Evolutionary conservation across 2,888 invertebrate genomes (phyloP).

Genomic region (Drosophila dives): DNA sequence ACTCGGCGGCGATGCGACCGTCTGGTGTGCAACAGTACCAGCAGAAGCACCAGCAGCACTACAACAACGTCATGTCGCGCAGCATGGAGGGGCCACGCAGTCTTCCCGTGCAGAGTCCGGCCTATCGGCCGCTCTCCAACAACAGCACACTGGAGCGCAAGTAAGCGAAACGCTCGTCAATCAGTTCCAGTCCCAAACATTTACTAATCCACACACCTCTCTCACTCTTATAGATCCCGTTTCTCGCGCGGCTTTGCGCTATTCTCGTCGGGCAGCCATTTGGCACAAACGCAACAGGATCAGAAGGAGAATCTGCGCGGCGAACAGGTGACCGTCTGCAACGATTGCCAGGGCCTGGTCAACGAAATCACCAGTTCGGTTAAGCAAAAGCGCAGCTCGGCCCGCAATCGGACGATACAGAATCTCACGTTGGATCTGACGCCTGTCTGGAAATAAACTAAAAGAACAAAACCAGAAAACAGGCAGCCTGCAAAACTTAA

Average conservation of each 20-base stretch:
- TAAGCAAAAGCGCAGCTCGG: slow-evolving; percentile 91
- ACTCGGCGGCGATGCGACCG: slow-evolving; percentile 70
- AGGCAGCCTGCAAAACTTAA: slow-evolving; percentile 26
- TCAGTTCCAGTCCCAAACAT: too few species aligned
- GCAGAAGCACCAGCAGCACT: slow-evolving; percentile 76
- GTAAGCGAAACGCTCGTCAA: slow-evolving; percentile 76
- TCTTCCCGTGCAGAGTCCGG: slow-evolving; percentile 85
- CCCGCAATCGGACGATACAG: slow-evolving; percentile 92
- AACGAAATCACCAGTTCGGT: slow-evolving; percentile 95
- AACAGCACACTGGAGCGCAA: slow-evolving; percentile 86
- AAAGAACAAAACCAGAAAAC: not conserved
- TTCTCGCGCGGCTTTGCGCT: slow-evolving; percentile 88
- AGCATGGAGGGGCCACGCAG: slow-evolving; percentile 87
- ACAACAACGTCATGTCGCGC: slow-evolving; percentile 86
- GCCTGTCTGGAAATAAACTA: slow-evolving; percentile 89
- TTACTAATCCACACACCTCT: not conserved
- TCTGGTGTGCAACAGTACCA: slow-evolving; percentile 63
- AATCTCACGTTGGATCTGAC: slow-evolving; percentile 93
- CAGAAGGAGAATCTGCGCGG: slow-evolving; percentile 89
- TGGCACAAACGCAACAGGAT: slow-evolving; percentile 81
- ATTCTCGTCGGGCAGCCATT: slow-evolving; percentile 85
- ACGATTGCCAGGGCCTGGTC: slow-evolving; percentile 97
- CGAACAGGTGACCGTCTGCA: slow-evolving; percentile 95
- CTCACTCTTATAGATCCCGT: slow-evolving; percentile 86
- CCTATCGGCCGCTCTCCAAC: slow-evolving; percentile 83